Conservation (phyloP, 2,113 vertebrate species). For the Formicarius rufipectus region DNA sequence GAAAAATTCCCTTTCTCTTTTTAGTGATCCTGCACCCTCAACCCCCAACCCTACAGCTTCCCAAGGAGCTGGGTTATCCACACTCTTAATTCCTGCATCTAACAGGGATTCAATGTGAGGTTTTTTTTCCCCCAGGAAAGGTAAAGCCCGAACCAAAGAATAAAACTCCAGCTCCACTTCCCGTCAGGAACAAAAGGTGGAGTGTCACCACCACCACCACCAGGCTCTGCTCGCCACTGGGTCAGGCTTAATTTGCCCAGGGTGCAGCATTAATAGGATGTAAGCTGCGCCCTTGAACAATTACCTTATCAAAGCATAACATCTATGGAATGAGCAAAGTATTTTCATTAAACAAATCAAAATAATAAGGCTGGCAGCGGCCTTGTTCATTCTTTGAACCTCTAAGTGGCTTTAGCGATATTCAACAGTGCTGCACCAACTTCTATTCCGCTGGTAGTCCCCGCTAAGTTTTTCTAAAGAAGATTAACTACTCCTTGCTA, state of each 20-base stretch:
- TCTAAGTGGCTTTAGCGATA: slow-evolving; percentile 8
- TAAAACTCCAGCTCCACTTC: neutral
- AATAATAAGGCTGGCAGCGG: neutral
- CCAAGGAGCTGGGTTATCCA: neutral
- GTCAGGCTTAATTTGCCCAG: slow-evolving; percentile 37
- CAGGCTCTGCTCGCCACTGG: neutral
- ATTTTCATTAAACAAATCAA: slow-evolving; percentile 53
- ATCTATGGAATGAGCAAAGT: slow-evolving; percentile 48
- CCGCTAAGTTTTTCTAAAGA: neutral
- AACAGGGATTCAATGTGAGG: neutral
- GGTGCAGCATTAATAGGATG: slow-evolving; percentile 31
- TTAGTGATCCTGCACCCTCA: neutral
- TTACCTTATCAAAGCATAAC: slow-evolving; percentile 59
- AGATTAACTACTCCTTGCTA: slow-evolving; percentile 16
- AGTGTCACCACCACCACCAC: neutral
- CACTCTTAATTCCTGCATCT: neutral
- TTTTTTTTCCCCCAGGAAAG: neutral
- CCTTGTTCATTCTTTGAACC: slow-evolving; percentile 24
- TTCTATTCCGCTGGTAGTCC: neutral
- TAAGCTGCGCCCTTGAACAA: slow-evolving; percentile 16
- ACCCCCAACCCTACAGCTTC: neutral
- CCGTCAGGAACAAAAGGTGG: slow-evolving; percentile 39
- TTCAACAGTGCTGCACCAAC: neutral
- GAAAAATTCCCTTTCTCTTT: neutral
- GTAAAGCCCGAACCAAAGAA: neutral